Base-by-base conservation (phyloP, 2,113 vertebrate genomes). In the Miniopterus natalensis region DNA sequence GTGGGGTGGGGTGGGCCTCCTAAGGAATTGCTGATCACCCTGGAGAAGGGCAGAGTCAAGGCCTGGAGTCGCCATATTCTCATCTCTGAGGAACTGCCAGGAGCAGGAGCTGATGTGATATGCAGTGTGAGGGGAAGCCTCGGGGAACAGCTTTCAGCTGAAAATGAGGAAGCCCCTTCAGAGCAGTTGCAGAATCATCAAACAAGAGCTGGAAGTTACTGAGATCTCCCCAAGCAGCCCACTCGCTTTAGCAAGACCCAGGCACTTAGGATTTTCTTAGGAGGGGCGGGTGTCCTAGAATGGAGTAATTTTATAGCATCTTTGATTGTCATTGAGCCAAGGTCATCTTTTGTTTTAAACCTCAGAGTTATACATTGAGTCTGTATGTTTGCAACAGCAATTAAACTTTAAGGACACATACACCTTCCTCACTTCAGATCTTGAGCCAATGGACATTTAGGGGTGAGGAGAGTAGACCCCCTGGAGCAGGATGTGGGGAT, bases 11-110 rank as follows among this genome's bases (percentile, higher is more conserved):
- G 17, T 9, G 29, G 55, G n/a, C 86, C 79, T 84, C 63, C 81
- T 4, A n/a, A 74, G 75, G 29, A 89, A 70, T 31, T 17, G 86
- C 63, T n/a, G n/a, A 27, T n/a, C 4, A 5, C 6, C 81, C 59
- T 65, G 8, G 89, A 70, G 68, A 57, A 74, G 53, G 79, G 70
- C 7, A 49, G 59, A 61, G 42, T 53, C 55, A 4, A 53, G 45
- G 63, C 42, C 23, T 25, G 0, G 5, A 17, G 51, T 61, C 0
- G 0, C 68, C 8, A 2, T 12, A 2, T 7, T 42, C 74, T 31
- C 53, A 17, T 17, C 53, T 66, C 79, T 20, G 53, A 80, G 85
- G 59, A 53, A 40, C 4, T 0, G 2, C n/a, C 36, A 18, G 61
- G 59, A 42, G 21, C 55, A 6, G 20, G 27, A 27, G 14, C 21